phyloP scores from a whole-genome alignment of 1,140 invertebrate genomes.

The Drosophila lacteicornis region DNA sequence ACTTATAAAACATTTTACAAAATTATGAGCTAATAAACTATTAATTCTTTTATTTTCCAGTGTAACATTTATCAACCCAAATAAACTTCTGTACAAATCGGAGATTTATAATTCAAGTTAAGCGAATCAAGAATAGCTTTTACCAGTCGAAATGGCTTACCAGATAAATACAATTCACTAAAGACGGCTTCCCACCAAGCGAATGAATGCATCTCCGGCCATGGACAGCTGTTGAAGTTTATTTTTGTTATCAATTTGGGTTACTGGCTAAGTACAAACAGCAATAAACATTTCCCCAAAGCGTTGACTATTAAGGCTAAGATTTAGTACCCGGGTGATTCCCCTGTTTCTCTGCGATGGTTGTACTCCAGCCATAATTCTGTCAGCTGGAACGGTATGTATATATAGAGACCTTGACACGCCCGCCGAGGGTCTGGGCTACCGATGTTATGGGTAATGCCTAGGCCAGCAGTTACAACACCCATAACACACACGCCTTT shows the following conservation, averaged over 20 bases:
- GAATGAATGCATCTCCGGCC: slow-evolving; percentile 8
- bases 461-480: slow-evolving; percentile 36
- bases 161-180: slow-evolving; percentile 7
- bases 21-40: too few species aligned
- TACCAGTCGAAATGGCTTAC: slow-evolving; percentile 4
- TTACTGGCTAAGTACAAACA: slow-evolving; percentile 57
- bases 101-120: neutral
- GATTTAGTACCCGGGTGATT: slow-evolving; percentile 50
- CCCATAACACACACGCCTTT: slow-evolving; percentile 46
- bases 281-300: slow-evolving; percentile 58
- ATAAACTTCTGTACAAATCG: neutral
- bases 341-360: slow-evolving; percentile 7
- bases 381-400: slow-evolving; percentile 23
- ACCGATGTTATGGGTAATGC: slow-evolving; percentile 11
- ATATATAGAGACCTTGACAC: slow-evolving; percentile 43
- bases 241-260: slow-evolving; percentile 57
- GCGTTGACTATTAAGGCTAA: slow-evolving; percentile 61
- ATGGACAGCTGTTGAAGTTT: slow-evolving; percentile 28
- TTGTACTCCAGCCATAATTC: slow-evolving; percentile 41
- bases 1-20: too few species aligned
- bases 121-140: slow-evolving; percentile 15
- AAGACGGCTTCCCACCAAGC: neutral
- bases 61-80: neutral
- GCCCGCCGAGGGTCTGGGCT: slow-evolving; percentile 21
- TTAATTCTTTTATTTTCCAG: neutral